Evolutionary conservation across 2,888 invertebrate genomes (phyloP).

Genomic region (Folsomia manolachei): DNA sequence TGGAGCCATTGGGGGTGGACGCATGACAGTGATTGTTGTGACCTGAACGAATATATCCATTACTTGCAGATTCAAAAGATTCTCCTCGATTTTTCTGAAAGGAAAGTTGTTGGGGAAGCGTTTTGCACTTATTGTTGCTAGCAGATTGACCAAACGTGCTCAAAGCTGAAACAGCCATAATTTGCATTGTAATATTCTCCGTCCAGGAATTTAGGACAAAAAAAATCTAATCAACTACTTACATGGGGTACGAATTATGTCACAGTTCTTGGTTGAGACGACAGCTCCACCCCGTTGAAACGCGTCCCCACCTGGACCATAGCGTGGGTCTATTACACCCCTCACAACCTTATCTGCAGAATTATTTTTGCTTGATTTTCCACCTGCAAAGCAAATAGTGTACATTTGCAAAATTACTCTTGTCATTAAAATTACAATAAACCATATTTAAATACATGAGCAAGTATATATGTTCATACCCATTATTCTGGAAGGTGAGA

Average conservation of each 20-base stretch:
- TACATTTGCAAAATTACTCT: too few species aligned
- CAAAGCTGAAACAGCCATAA: slow-evolving; percentile 44
- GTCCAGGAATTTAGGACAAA: slow-evolving; percentile 2
- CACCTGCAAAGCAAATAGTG: too few species aligned
- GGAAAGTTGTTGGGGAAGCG: slow-evolving; percentile 49
- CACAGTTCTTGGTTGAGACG: slow-evolving; percentile 49
- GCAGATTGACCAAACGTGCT: slow-evolving; percentile 49
- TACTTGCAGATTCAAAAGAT: slow-evolving; percentile 45
- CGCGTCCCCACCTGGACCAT: slow-evolving; percentile 41
- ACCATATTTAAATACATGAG: too few species aligned
- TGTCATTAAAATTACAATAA: too few species aligned
- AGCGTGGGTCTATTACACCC: slow-evolving; percentile 39
- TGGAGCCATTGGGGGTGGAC: slow-evolving; percentile 48
- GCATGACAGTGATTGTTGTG: slow-evolving; percentile 44
- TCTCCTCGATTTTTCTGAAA: slow-evolving; percentile 49
- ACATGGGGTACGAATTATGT: slow-evolving; percentile 50
- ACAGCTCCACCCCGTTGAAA: slow-evolving; percentile 49
- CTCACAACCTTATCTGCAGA: slow-evolving; percentile 27
- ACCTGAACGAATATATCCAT: slow-evolving; percentile 44
- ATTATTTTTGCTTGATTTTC: slow-evolving; percentile 49
- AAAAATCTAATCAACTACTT: slow-evolving; percentile 22
- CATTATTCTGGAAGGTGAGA: too few species aligned
- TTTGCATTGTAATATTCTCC: too few species aligned
- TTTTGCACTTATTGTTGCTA: slow-evolving; percentile 48
- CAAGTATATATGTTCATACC: too few species aligned